A percentile compares a stretch with the other conserved stretches of the same genome.
Conservation (phyloP, 2,888 invertebrate genomes). For the Zaprionus obscuricornis region DNA sequence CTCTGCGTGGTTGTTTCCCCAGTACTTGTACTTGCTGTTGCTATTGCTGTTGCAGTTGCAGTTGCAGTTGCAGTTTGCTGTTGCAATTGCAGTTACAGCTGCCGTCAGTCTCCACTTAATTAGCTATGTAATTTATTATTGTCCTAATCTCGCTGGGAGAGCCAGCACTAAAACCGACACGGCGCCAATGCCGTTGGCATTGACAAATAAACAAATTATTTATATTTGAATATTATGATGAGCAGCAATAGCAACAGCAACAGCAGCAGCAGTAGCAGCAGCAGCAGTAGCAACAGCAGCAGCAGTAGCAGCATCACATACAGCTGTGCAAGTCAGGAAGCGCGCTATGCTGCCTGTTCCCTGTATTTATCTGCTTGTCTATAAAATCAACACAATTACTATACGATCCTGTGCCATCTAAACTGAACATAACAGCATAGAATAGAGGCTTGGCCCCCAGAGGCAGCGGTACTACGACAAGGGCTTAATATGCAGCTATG, state of each 20-base stretch:
- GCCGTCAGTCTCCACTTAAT: constrained; percentile 60
- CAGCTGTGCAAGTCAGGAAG: constrained; percentile 31
- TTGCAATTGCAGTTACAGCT: constrained; percentile 16
- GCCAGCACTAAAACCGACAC: constrained; percentile 16
- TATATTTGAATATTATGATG: constrained; percentile 66
- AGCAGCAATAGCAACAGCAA: background rate
- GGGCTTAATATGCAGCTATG: constrained; percentile 32
- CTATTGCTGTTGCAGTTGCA: constrained; percentile 21
- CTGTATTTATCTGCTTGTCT: constrained; percentile 44
- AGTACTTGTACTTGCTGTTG: too few species aligned
- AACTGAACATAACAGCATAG: too few species aligned
- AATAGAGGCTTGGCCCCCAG: constrained; percentile 7
- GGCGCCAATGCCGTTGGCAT: constrained; percentile 57
- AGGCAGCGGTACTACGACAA: constrained; percentile 18
- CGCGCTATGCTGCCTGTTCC: constrained; percentile 5
- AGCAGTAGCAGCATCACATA: background rate
- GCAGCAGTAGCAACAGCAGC: constrained; percentile 1
- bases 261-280: background rate
- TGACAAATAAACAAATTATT: constrained; percentile 74
- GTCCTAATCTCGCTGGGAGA: constrained; percentile 60
- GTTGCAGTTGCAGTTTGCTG: constrained; percentile 11
- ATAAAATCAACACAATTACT: constrained; percentile 62
- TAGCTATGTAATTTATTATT: constrained; percentile 75
- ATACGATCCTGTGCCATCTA: constrained; percentile 7
- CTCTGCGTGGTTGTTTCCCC: constrained; percentile 71